Conservation (phyloP, 2,888 invertebrate genomes). For the Brachyopa scutellaris region DNA sequence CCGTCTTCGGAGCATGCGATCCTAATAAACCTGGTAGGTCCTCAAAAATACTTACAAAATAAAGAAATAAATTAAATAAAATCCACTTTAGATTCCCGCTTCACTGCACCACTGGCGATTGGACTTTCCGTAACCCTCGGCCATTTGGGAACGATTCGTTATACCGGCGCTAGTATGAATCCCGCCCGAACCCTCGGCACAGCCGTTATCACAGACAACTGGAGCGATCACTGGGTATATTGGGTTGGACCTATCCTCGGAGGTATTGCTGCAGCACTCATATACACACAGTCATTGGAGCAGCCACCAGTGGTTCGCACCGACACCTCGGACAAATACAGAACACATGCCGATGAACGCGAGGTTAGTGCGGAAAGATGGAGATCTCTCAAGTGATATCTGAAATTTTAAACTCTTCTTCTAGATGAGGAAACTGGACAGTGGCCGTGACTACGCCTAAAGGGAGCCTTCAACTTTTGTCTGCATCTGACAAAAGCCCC, state of each 20-base stretch:
- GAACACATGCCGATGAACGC: constrained; percentile 84
- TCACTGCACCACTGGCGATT: constrained; percentile 92
- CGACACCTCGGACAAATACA: constrained; percentile 80
- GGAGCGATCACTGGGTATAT: constrained; percentile 94
- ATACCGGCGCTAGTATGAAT: constrained; percentile 96
- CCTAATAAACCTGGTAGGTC: constrained; percentile 79
- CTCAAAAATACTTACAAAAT: background rate
- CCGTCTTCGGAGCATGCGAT: constrained; percentile 91
- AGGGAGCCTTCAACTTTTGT: constrained; percentile 12
- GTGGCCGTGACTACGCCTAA: constrained; percentile 64
- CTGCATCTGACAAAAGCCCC: constrained; percentile 26
- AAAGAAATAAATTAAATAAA: no score
- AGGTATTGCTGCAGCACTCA: constrained; percentile 88
- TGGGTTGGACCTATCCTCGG: constrained; percentile 95
- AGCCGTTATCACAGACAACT: constrained; percentile 89
- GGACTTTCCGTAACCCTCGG: constrained; percentile 93
- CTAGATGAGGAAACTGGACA: constrained; percentile 65
- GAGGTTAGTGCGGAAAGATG: constrained; percentile 83
- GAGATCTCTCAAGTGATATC: constrained; percentile 10
- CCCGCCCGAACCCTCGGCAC: constrained; percentile 95
- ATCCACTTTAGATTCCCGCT: constrained; percentile 87
- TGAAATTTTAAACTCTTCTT: constrained; percentile 24
- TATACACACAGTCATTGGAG: constrained; percentile 84
- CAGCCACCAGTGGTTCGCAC: constrained; percentile 75
- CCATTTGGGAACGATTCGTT: constrained; percentile 92